Evolutionary conservation across 2,113 vertebrate genomes (phyloP), one percentile per base, ranked within the genome.

Genomic region (Salvelinus fontinalis): DNA sequence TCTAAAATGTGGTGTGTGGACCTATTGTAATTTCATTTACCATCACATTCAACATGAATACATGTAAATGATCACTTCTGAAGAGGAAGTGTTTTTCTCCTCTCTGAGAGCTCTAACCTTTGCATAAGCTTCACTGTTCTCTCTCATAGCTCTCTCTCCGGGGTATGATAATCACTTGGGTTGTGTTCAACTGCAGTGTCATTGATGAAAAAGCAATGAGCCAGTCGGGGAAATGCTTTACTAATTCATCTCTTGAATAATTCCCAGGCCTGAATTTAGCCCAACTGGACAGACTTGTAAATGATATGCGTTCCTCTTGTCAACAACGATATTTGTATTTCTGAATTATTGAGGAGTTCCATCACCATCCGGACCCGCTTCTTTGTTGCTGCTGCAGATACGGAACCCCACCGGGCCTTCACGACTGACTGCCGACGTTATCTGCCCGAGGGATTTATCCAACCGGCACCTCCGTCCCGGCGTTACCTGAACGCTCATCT

Each of bases 281-380:
- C 79, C 70, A 71, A 68, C 73, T 79, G 81, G 75, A 78, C 75
- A 75, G 69, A 77, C 81, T 82, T 80, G 81, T 82, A 84, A 77
- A 86, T 81, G 57, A 75, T 83, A 79, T 75, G 77, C 75, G 74
- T 74, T 87, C 70, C 75, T 80, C 73, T 71, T 78, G 75, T 85
- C 83, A 87, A 83, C 84, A 86, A 74, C 69, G 67, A 79, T 81
- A 87, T 87, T 85, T 85, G 81, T 85, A 80, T 84, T 82, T 83
- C 78, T 86, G 84, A 84, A 84, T 82, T n/a, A n/a, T n/a, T n/a
- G n/a, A n/a, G n/a, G n/a, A n/a, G n/a, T n/a, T n/a, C n/a, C n/a
- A n/a, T n/a, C n/a, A n/a, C n/a, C n/a, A n/a, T n/a, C n/a, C n/a
- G n/a, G n/a, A n/a, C n/a, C n/a, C n/a, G n/a, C n/a, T n/a, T n/a